Conservation (phyloP, 2,797 vertebrate genomes). For the Tinamus major region DNA sequence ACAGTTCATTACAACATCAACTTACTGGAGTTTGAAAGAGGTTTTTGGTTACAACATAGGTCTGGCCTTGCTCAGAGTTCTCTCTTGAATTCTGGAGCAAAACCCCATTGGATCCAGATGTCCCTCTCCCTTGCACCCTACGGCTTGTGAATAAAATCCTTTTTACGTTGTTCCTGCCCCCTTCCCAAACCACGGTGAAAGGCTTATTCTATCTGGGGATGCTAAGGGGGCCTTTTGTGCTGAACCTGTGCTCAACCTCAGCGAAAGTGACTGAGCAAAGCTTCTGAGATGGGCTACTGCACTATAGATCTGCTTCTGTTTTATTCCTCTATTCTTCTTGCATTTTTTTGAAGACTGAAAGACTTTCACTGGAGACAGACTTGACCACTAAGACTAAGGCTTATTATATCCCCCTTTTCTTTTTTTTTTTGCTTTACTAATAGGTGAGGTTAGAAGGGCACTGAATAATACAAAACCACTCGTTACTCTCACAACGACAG, state of each 20-base stretch:
- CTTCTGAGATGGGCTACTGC: background rate
- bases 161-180: background rate
- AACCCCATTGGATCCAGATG: background rate
- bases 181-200: constrained; percentile 10
- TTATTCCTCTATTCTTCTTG: background rate
- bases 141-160: background rate
- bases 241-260: background rate
- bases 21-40: background rate
- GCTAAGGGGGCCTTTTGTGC: background rate
- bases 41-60: background rate
- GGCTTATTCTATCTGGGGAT: constrained; percentile 2
- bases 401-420: background rate
- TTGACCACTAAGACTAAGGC: background rate
- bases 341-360: background rate
- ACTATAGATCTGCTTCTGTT: background rate
- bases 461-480: background rate
- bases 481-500: background rate
- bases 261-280: background rate
- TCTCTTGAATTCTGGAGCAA: constrained; percentile 16
- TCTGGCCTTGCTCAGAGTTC: background rate
- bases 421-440: constrained; percentile 5
- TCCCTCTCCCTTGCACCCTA: background rate
- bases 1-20: background rate
- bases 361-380: background rate
- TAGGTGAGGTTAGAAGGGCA: background rate